Conservation (phyloP, 2,888 invertebrate species). For the Chalcis sispes region DNA sequence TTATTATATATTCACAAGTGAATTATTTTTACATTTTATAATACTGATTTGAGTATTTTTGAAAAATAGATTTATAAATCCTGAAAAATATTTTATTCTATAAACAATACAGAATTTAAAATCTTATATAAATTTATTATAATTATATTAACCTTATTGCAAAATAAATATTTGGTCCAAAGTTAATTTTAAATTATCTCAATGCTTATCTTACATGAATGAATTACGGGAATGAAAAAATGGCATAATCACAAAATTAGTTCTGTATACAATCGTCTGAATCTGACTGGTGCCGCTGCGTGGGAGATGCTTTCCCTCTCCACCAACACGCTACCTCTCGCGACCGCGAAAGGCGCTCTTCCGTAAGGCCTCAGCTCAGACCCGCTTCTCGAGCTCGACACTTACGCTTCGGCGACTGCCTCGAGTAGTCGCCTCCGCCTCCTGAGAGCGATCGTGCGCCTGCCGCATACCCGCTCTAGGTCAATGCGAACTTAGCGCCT, state of each 20-base stretch:
- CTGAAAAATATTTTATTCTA: conserved; percentile 1
- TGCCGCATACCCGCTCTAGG: too few species aligned
- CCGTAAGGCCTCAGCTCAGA: too few species aligned
- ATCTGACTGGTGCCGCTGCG: too few species aligned
- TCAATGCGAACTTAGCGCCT: too few species aligned
- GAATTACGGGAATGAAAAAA: conserved; percentile 48
- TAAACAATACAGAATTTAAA: conserved; percentile 7
- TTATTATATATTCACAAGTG: conserved; percentile 35
- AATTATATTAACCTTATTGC: conserved; percentile 12
- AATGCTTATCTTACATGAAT: conserved; percentile 50
- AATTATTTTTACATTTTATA: conserved; percentile 37
- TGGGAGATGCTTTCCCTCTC: too few species aligned
- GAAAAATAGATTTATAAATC: conserved; percentile 32
- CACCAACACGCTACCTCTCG: too few species aligned
- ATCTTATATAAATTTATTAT: conserved; percentile 40
- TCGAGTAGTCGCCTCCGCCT: too few species aligned
- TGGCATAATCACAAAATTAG: conserved; percentile 63
- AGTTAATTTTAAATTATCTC: conserved; percentile 34
- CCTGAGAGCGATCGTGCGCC: too few species aligned
- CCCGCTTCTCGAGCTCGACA: too few species aligned
- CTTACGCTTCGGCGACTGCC: too few species aligned
- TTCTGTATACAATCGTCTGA: conserved; percentile 57
- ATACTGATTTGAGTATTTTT: conserved; percentile 41
- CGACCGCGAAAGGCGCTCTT: too few species aligned
- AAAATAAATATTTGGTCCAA: conserved; percentile 15